These are phyloP conservation scores for Oegoconia quadripuncta DNA, from an alignment of 2,888 invertebrate species.

Conservation along the genomic window DNA sequence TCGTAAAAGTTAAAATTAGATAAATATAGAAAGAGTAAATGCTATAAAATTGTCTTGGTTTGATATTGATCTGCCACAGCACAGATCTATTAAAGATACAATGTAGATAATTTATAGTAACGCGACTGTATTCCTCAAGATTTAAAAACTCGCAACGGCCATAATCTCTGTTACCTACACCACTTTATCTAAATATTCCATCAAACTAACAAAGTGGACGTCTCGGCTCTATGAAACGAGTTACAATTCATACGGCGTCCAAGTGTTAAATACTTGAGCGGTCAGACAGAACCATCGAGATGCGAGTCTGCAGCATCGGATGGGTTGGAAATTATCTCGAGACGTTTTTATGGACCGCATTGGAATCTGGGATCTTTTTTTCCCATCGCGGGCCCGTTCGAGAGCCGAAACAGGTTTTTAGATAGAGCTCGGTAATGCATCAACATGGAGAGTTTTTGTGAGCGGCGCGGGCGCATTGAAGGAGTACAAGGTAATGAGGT, in stretches of 20 bases:
- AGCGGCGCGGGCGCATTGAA: slow-evolving; percentile 69
- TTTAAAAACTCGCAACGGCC: background rate
- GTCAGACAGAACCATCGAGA: slow-evolving; percentile 40
- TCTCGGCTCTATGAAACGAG: slow-evolving; percentile 20
- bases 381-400: slow-evolving; percentile 66
- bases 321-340: slow-evolving; percentile 71
- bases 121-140: background rate
- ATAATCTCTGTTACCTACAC: background rate
- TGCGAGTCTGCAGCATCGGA: slow-evolving; percentile 51
- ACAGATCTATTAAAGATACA: too few species aligned
- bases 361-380: slow-evolving; percentile 73
- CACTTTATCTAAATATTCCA: background rate
- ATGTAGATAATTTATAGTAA: too few species aligned
- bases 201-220: slow-evolving; percentile 9
- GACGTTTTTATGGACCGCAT: slow-evolving; percentile 74
- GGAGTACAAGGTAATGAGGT: slow-evolving; percentile 66
- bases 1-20: too few species aligned
- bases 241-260: slow-evolving; percentile 40
- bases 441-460: slow-evolving; percentile 71
- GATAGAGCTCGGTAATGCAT: slow-evolving; percentile 77
- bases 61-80: too few species aligned
- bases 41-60: too few species aligned
- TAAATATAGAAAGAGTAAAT: too few species aligned
- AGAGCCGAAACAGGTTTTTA: slow-evolving; percentile 75
- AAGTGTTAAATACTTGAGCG: slow-evolving; percentile 58